Base-by-base conservation (phyloP, 2,113 vertebrate genomes). In the Gnathonemus echidnorhynchus region DNA sequence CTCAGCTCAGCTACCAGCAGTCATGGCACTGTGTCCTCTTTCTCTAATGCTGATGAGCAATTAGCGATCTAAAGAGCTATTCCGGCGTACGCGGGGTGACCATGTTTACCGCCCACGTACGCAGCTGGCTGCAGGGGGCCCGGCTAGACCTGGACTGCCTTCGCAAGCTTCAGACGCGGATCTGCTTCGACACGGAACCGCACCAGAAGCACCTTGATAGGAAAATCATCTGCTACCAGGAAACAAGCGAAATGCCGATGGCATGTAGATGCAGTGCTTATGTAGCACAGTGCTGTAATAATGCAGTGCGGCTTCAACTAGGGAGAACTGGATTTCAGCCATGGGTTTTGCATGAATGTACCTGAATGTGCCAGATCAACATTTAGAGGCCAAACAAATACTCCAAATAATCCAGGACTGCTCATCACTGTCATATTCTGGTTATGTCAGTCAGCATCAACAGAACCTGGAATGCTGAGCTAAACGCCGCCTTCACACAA, bases 21-120 rank as follows among this genome's bases (percentile, higher is more conserved):
- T 56, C n/a, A 42, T 9, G 48, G 53, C 27, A 84, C 17, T 89
- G 11, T 19, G 31, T 42, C 83, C 89, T 53, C 80, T 84, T 52
- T 45, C 27, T 52, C 31, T 80, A 58, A 89, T 85, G 50, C 17
- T 86, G 86, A 87, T 87, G 58, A 90, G 89, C 89, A 45, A 86
- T 87, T 66, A 50, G 42, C 56, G 48, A 52, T 58, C n/a, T 90
- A 46, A 86, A 70, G 87, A 87, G 46, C 53, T 39, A 27, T 58
- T 39, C 17, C 15, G 24, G 24, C n/a, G 3, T 35, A 39, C 9
- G 39, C 27, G 19, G 21, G 50, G 89, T 56, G 46, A 49, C 84
- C 15, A 10, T 86, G 84, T 49, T 49, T 77, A 49, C 24, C 10
- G 80, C n/a, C 10, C 8, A 46, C 45, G 13, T 66, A 77, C 10